phyloP scores from a whole-genome alignment of 1,140 invertebrate species.

The Heterodera schachtii region DNA sequence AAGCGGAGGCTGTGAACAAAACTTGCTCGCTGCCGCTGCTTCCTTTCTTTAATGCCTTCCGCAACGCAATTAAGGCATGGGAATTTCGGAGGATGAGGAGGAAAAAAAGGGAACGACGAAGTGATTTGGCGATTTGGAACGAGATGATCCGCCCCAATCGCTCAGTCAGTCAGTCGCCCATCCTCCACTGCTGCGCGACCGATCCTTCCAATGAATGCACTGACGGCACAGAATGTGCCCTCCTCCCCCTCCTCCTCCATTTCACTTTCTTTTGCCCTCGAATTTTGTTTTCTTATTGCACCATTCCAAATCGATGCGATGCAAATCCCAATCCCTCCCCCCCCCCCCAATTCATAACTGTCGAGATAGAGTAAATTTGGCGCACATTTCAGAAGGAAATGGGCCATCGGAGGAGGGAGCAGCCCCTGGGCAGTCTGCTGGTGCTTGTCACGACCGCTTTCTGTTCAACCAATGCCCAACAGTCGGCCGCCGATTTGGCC shows the following conservation, averaged over 20 bases:
- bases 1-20: neutral
- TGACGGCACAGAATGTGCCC: neutral
- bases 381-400: constrained; percentile 10
- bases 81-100: neutral
- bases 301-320: no score
- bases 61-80: neutral
- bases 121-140: neutral
- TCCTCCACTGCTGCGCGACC: neutral
- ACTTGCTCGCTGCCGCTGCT: neutral
- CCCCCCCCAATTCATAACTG: neutral
- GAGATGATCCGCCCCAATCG: neutral
- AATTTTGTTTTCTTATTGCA: neutral
- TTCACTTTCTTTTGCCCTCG: neutral
- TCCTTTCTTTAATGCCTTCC: neutral
- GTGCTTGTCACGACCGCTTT: neutral
- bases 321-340: neutral
- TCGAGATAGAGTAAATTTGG: neutral
- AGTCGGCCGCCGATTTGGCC: constrained; percentile 16
- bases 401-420: neutral
- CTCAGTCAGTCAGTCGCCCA: no score
- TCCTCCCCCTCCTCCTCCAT: neutral
- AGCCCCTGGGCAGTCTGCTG: neutral
- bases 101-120: neutral
- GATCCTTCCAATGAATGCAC: neutral
- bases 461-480: constrained; percentile 7